Conservation (phyloP, 2,888 invertebrate species). For the Drosophila quinaria region DNA sequence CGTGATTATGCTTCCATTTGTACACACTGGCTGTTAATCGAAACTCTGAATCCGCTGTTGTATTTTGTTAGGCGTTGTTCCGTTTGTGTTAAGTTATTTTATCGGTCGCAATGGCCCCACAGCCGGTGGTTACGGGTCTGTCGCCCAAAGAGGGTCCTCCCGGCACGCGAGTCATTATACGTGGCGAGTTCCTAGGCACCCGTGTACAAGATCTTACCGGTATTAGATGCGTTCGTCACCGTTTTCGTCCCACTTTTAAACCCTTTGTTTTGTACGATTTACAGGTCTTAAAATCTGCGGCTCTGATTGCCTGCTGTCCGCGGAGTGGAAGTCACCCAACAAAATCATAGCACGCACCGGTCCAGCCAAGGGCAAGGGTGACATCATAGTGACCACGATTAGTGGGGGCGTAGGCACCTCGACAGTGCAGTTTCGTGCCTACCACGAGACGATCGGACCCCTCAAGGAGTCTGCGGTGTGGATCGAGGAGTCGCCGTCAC, state of each 20-base stretch:
- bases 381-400: constrained; percentile 95
- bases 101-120: constrained; percentile 88
- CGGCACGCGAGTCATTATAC: constrained; percentile 96
- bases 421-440: constrained; percentile 87
- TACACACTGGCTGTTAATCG: constrained; percentile 10
- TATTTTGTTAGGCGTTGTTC: constrained; percentile 36
- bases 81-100: constrained; percentile 24
- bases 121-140: constrained; percentile 97
- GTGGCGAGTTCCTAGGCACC: constrained; percentile 97
- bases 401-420: constrained; percentile 87
- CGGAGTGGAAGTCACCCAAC: constrained; percentile 99
- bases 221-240: constrained; percentile 82
- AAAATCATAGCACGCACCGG: constrained; percentile 99
- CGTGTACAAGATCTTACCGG: constrained; percentile 94
- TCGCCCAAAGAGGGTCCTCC: constrained; percentile 99
- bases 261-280: constrained; percentile 3
- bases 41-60: constrained; percentile 9
- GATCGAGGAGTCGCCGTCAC: constrained; percentile 97
- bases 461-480: constrained; percentile 99
- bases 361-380: constrained; percentile 95
- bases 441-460: constrained; percentile 95
- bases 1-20: not conserved
- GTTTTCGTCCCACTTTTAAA: constrained; percentile 9
- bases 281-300: constrained; percentile 97
- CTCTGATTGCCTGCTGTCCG: constrained; percentile 96